Base-by-base conservation (phyloP, 2,797 vertebrate genomes). In the Tympanoctomys barrerae region DNA sequence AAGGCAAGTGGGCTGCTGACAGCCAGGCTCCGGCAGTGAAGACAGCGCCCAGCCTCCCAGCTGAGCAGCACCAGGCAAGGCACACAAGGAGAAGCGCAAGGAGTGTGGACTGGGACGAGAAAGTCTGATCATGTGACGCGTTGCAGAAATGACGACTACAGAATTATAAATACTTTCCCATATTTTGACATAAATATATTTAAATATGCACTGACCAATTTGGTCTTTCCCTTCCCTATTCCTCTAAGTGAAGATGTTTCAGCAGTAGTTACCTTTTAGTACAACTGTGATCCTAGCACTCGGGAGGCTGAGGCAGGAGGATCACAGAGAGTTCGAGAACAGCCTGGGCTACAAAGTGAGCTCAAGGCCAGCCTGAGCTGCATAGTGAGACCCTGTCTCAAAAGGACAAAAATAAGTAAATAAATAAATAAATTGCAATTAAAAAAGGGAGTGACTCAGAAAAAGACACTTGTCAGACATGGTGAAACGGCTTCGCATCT, bases 151-250 rank as follows among this genome's bases (percentile, higher is more conserved):
- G 66, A 95, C 61, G 36, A n/a, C 7, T 62, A 1, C 57, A 1
- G 80, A 66, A 66, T 79, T 89, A 83, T 42, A 11, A 46, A 16
- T 1, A 87, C 33, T 87, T 90, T 80, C 87, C 68, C 19, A 4
- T 61, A 84, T 80, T 94, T 92, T 84, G 31, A 49, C n/a, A 11
- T 84, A 87, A 80, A 87, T 92, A 4, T 46, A 71, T 90, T 81
- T 81, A 42, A 22, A 24, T 62, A 59, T 61, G 13, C 46, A 82
- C 39, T 59, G 31, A 9, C 49, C 21, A 28, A 39, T 39, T 59
- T 57, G 57, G 66, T 73, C 36, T 73, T 57, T 31, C 36, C 28
- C 36, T 6, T 42, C 21, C 6, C 26, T 19, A 33, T 42, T 75
- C 18, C 16, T 52, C 54, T 73, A 19, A 33, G 18, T 49, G 31